Conservation (phyloP, 2,113 vertebrate genomes). For the Urocitellus parryii region DNA sequence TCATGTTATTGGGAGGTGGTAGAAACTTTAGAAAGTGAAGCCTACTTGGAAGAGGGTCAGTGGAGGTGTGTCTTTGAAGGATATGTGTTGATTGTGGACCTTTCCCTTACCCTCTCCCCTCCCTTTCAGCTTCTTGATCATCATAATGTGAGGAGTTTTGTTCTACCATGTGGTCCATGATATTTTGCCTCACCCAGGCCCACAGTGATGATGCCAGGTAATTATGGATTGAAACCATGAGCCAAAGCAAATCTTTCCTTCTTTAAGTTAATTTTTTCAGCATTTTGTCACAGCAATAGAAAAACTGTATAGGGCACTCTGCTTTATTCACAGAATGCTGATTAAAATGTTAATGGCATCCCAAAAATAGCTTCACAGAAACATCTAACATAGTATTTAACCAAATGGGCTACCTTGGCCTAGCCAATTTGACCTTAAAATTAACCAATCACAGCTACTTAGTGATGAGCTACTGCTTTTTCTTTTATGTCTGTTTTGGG, state of each 20-base stretch:
- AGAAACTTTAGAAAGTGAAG: too few relatives aligned
- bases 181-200: neutral
- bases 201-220: neutral
- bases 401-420: neutral
- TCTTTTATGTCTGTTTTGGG: neutral
- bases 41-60: neutral
- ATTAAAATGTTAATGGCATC: neutral
- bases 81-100: too few relatives aligned
- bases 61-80: neutral
- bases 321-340: neutral
- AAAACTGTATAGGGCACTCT: neutral
- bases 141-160: neutral
- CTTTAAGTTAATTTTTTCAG: neutral
- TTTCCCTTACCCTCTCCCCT: too few relatives aligned
- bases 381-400: neutral
- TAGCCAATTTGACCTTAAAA: neutral
- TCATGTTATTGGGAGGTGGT: neutral
- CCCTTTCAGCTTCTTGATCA: neutral
- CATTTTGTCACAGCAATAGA: neutral
- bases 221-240: neutral
- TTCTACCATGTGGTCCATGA: neutral
- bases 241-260: neutral
- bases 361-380: neutral
- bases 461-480: neutral
- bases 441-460: neutral